Conservation (phyloP, 53 echinoderm and acorn worm species). For the Holothuria leucospilota region DNA sequence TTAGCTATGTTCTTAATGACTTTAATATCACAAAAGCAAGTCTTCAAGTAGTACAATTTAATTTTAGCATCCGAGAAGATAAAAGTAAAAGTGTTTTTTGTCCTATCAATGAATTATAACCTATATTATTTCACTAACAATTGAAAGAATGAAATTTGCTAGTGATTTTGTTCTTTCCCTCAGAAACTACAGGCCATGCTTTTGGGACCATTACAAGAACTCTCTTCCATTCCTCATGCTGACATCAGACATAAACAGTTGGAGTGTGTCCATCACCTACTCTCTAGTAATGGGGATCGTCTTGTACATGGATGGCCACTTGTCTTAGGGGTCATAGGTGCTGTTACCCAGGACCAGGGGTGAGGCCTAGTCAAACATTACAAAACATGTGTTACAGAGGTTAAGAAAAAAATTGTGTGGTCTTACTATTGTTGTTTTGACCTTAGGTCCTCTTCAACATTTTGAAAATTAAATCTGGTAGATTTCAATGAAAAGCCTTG, state of each 20-base stretch:
- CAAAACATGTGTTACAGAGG: neutral
- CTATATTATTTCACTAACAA: too few species aligned
- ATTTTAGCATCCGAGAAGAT: too few species aligned
- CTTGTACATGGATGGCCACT: slow-evolving; percentile 98
- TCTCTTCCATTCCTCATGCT: slow-evolving; percentile 85
- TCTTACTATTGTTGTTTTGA: too few species aligned
- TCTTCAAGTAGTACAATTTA: too few species aligned
- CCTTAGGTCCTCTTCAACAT: too few species aligned
- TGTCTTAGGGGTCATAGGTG: slow-evolving; percentile 93
- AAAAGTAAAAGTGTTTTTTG: too few species aligned
- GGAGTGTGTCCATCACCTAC: slow-evolving; percentile 89
- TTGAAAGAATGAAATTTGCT: neutral
- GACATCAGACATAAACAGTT: slow-evolving; percentile 96
- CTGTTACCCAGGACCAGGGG: slow-evolving; percentile 96
- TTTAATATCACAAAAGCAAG: too few species aligned
- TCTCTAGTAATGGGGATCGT: slow-evolving; percentile 86
- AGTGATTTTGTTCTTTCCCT: neutral
- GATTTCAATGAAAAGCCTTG: too few species aligned
- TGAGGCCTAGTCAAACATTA: slow-evolving; percentile 22
- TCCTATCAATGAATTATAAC: too few species aligned
- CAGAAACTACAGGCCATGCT: slow-evolving; percentile 92
- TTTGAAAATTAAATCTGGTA: too few species aligned
- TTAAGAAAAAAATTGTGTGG: too few species aligned
- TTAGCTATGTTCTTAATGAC: too few species aligned
- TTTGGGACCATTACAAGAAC: slow-evolving; percentile 88